Percentiles rank a stretch among this genome's conserved stretches.
Conservation (phyloP, 30 jellyfish, hydroid and myxozoan species). For the Clytia hemisphaerica region DNA sequence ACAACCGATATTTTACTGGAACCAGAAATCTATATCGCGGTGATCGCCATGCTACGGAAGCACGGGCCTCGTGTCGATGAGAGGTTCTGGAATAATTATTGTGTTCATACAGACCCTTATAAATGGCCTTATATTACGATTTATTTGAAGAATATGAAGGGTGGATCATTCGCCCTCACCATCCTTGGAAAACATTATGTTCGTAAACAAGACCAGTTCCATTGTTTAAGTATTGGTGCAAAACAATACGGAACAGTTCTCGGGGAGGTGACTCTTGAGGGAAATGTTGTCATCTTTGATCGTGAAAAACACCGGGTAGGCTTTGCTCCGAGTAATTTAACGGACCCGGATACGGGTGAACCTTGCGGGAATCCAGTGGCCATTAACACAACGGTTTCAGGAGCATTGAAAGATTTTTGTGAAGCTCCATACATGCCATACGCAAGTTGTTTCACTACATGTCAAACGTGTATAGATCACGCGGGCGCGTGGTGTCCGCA, state of each 20-base stretch:
- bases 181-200: slow-evolving; percentile 93
- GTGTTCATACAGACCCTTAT: slow-evolving; percentile 92
- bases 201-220: slow-evolving; percentile 89
- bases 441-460: slow-evolving; percentile 66
- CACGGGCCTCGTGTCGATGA: slow-evolving; percentile 92
- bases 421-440: slow-evolving; percentile 89
- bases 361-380: slow-evolving; percentile 70
- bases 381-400: slow-evolving; percentile 41
- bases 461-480: slow-evolving; percentile 61
- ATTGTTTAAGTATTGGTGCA: slow-evolving; percentile 96
- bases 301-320: slow-evolving; percentile 94
- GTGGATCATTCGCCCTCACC: slow-evolving; percentile 97
- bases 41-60: slow-evolving; percentile 87
- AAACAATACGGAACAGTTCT: slow-evolving; percentile 96
- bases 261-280: slow-evolving; percentile 97
- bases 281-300: slow-evolving; percentile 91
- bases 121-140: slow-evolving; percentile 94
- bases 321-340: slow-evolving; percentile 89
- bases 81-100: slow-evolving; percentile 90
- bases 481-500: slow-evolving; percentile 99
- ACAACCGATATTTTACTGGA: slow-evolving; percentile 85
- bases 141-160: slow-evolving; percentile 70
- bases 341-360: slow-evolving; percentile 92
- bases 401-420: slow-evolving; percentile 77
- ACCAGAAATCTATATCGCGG: slow-evolving; percentile 91